Evolutionary conservation across 2,113 vertebrate genomes (phyloP).

Genomic region (Chinchilla lanigera): DNA sequence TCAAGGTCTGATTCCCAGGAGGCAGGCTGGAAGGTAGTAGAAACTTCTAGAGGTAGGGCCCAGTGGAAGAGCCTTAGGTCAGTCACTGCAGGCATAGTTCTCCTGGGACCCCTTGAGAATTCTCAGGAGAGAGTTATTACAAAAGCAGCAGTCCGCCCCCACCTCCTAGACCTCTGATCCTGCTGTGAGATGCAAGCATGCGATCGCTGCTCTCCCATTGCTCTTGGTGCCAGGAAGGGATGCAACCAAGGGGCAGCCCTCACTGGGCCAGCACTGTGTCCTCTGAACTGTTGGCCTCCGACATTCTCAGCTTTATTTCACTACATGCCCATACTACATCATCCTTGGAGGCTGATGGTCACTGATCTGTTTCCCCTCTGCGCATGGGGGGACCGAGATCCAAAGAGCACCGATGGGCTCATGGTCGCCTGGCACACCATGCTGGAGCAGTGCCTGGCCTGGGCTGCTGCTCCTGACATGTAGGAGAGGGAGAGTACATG

Average conservation of each 20-base stretch:
- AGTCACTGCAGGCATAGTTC: neutral
- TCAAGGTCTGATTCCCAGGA: neutral
- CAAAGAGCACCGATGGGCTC: neutral
- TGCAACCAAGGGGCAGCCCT: neutral
- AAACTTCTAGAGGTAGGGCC: neutral
- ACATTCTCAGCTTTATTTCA: neutral
- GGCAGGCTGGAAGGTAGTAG: neutral
- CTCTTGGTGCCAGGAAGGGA: neutral
- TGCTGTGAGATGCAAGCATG: neutral
- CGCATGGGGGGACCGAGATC: neutral
- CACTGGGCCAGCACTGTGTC: neutral
- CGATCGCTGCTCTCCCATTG: too few relatives aligned
- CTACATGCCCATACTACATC: neutral
- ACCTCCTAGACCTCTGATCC: neutral
- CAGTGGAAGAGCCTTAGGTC: neutral
- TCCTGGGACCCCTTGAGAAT: neutral
- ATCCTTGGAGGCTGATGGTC: neutral
- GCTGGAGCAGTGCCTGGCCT: neutral
- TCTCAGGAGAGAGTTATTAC: neutral
- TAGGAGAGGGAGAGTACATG: too few relatives aligned
- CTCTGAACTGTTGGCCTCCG: neutral
- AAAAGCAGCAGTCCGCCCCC: neutral
- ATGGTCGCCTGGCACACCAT: neutral
- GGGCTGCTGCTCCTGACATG: neutral
- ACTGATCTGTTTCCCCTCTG: neutral